Base-by-base conservation (phyloP, 2,888 invertebrate species). In the Cryptophagus acutangulus region DNA sequence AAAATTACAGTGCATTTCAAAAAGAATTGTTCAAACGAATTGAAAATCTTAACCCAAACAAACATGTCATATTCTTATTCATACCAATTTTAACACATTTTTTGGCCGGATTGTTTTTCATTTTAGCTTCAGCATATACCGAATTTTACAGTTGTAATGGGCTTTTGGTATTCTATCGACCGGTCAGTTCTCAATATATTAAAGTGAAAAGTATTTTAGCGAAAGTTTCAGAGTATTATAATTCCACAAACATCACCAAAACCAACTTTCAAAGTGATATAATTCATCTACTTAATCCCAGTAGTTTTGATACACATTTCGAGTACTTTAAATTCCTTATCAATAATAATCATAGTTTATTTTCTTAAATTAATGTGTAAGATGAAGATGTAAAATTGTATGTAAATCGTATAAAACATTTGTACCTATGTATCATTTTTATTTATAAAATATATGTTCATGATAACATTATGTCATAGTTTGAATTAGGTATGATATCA, bases 1-100 rank as follows among this genome's bases (percentile, higher is more conserved):
- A 25, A n/a, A 37, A 43, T n/a, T 58, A 60, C 41, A 43, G 47
- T 33, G 40, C 45, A 12, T 62, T 59, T 31, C 65, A 64, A 36
- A 52, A 46, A 40, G 18, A 40, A 38, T 40, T 57, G 54, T 55
- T 59, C 52, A 36, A 40, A 38, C 36, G 37, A 40, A 10, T 16
- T 64, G 17, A 42, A 38, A 2, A 18, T 38, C 25, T 57, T 18
- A 24, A 36, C 24, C 16, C 38, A 5, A 36, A 51, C 9, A 55
- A 57, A 33, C 51, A 62, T 46, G 42, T 13, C 15, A 15, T n/a
- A 26, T 67, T n/a, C 54, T 66, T 17, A 37, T 63, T 8, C 57
- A 59, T 67, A 28, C 65, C 65, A 3, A 55, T 68, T 31, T 40
- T 65, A 13, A 67, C 65, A 4, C 59, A 62, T 48, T 65, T 67